phyloP scores from a whole-genome alignment of 2,888 invertebrate genomes.

The Eupelmus urozonus region DNA sequence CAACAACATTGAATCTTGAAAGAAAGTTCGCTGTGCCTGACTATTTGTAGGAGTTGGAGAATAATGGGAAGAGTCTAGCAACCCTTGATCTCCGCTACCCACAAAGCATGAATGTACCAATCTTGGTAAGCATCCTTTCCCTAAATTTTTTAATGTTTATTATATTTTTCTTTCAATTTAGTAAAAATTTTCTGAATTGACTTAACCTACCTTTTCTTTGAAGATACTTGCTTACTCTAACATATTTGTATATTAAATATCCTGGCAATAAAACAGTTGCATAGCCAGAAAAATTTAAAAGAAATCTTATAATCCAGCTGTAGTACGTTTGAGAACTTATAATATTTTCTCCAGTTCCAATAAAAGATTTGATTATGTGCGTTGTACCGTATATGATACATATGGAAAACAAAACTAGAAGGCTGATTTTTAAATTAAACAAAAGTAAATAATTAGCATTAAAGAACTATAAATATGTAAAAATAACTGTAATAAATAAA shows the following conservation, averaged over 20 bases:
- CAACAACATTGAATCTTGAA: constrained; percentile 82
- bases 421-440: constrained; percentile 73
- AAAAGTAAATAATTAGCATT: constrained; percentile 1
- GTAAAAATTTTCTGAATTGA: neutral
- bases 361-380: constrained; percentile 73
- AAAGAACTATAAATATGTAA: neutral
- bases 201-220: constrained; percentile 84
- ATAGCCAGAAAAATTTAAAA: constrained; percentile 91
- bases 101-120: constrained; percentile 79
- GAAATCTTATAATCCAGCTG: constrained; percentile 87
- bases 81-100: constrained; percentile 78
- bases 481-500: constrained; percentile 19
- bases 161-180: constrained; percentile 25
- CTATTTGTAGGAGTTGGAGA: constrained; percentile 66
- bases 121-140: constrained; percentile 77
- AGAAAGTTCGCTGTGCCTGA: constrained; percentile 77
- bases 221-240: constrained; percentile 87
- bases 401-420: constrained; percentile 77
- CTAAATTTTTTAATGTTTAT: constrained; percentile 62
- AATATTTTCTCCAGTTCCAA: constrained; percentile 68
- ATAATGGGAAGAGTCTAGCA: constrained; percentile 71
- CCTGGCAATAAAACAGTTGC: constrained; percentile 93
- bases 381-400: constrained; percentile 77
- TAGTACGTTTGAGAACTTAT: constrained; percentile 77
- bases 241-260: constrained; percentile 88